Conservation (phyloP, 2,113 vertebrate species). For the Indri indri region DNA sequence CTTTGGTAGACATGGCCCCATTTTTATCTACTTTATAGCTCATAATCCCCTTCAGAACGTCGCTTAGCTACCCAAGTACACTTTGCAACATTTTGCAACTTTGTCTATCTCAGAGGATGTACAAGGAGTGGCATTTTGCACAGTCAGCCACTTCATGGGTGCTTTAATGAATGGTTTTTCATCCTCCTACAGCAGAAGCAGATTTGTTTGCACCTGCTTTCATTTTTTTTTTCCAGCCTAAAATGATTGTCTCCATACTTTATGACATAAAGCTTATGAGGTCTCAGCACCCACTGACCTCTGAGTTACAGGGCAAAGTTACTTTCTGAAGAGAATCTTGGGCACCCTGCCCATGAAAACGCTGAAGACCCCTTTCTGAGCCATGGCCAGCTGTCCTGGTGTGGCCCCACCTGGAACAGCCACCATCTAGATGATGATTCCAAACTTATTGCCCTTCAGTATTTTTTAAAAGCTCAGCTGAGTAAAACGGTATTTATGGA, state of each 20-base stretch:
- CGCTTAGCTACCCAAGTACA: background rate
- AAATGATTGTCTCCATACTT: background rate
- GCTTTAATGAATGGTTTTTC: background rate
- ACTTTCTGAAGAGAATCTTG: background rate
- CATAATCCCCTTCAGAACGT: background rate
- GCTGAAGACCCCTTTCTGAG: background rate
- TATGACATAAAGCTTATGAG: background rate
- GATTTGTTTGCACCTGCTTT: background rate
- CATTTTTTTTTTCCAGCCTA: background rate
- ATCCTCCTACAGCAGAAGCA: background rate
- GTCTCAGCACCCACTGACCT: background rate
- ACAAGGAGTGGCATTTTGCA: background rate
- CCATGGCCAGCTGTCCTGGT: background rate
- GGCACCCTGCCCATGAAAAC: background rate
- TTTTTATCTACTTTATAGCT: background rate
- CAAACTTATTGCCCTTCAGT: background rate
- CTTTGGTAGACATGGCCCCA: background rate
- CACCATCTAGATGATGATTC: background rate
- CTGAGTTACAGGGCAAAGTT: background rate
- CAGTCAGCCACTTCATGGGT: background rate
- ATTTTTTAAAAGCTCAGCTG: slow-evolving; percentile 26
- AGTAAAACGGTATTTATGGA: slow-evolving; percentile 46
- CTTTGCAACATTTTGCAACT: background rate
- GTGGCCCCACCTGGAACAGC: background rate
- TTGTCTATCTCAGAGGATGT: background rate